A percentile compares a stretch with the other conserved stretches of the same genome.
Evolutionary conservation across 2,113 vertebrate genomes (phyloP).

Genomic region (Cyrtonyx montezumae): DNA sequence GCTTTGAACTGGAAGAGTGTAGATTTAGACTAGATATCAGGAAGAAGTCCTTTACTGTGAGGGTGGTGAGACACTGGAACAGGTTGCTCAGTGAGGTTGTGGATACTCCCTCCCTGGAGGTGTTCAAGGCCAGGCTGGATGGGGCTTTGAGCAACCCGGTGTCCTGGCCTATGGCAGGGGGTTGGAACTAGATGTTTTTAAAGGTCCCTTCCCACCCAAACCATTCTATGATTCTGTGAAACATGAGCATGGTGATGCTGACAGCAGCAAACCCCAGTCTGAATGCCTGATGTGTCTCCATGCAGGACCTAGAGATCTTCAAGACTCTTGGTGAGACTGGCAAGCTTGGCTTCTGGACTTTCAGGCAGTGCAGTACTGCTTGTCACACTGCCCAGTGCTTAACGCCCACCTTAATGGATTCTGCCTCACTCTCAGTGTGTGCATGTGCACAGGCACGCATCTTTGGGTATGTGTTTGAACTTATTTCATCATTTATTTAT

Average conservation of each 20-base stretch:
- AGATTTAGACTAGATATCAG: no score
- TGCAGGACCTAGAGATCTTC: background rate
- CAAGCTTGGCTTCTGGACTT: background rate
- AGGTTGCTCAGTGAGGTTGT: no score
- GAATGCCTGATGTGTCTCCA: background rate
- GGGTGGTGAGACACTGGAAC: no score
- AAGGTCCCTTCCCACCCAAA: no score
- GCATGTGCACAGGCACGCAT: accelerated
- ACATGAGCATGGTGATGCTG: background rate
- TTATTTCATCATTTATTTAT: background rate
- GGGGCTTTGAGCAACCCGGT: no score
- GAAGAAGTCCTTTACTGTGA: no score
- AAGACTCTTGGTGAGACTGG: background rate
- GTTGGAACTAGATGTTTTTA: no score
- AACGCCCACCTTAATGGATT: background rate
- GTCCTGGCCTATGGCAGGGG: no score
- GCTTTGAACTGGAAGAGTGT: no score
- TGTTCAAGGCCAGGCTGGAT: no score
- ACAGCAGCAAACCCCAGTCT: background rate
- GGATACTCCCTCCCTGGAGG: no score
- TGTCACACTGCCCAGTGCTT: background rate
- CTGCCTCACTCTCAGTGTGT: background rate
- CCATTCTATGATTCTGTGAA: background rate
- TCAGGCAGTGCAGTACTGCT: background rate
- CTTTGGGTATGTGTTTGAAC: background rate